A percentile compares a stretch with the other conserved stretches of the same genome.
Evolutionary conservation across 2,113 vertebrate genomes (phyloP).

Genomic region (Thamnaconus septentrionalis): DNA sequence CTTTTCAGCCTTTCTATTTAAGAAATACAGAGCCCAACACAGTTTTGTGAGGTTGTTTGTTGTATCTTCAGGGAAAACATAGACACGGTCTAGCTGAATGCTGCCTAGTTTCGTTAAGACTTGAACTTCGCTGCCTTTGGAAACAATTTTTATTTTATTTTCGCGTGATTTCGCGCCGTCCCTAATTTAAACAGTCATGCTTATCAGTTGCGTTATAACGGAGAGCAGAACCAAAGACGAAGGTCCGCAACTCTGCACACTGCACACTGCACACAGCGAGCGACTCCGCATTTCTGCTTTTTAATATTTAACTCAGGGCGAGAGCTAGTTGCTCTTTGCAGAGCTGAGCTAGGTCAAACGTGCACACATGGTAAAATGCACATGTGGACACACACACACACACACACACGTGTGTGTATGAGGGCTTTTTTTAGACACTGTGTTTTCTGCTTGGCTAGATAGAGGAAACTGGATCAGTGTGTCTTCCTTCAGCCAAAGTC

Average conservation of each 20-base stretch:
- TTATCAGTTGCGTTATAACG: too few relatives aligned
- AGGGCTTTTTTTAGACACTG: conserved; percentile 41
- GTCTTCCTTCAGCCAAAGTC: conserved; percentile 45
- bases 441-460: conserved; percentile 54
- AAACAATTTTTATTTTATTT: too few relatives aligned
- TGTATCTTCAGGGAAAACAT: too few relatives aligned
- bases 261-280: conserved; percentile 9
- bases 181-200: too few relatives aligned
- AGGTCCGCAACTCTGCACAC: not conserved
- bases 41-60: too few relatives aligned
- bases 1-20: too few relatives aligned
- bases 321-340: conserved; percentile 22
- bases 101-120: too few relatives aligned
- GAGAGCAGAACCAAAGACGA: conserved; percentile 5
- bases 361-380: too few relatives aligned
- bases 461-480: conserved; percentile 55
- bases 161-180: too few relatives aligned
- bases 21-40: too few relatives aligned
- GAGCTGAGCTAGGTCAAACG: conserved; percentile 9
- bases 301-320: conserved; percentile 42
- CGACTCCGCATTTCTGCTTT: conserved; percentile 13
- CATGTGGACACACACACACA: conserved; percentile 13
- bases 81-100: too few relatives aligned
- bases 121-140: too few relatives aligned
- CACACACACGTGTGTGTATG: conserved; percentile 14